These are phyloP conservation scores for Dicrostonyx torquatus DNA, from an alignment of 2,797 vertebrate genomes.

Conservation along the genomic window DNA sequence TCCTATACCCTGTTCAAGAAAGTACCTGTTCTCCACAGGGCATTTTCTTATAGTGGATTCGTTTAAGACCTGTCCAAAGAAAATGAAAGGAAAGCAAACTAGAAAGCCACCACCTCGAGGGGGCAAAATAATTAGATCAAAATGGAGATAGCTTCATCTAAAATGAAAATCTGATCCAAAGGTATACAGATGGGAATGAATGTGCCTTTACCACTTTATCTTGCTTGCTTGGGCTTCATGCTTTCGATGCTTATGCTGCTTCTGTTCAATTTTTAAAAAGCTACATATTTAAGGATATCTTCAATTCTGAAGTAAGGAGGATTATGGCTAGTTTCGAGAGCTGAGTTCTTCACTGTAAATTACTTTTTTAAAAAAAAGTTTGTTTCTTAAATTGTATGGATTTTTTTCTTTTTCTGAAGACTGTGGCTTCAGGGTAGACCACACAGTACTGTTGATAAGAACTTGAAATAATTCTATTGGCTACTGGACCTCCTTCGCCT, in stretches of 20 bases:
- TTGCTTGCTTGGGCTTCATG: neutral
- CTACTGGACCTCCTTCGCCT: slow-evolving; percentile 37
- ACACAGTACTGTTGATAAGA: slow-evolving; percentile 52
- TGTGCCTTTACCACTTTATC: slow-evolving; percentile 26
- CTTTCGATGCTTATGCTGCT: slow-evolving; percentile 26
- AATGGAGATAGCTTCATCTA: slow-evolving; percentile 40
- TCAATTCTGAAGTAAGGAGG: slow-evolving; percentile 48
- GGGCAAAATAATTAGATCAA: slow-evolving; percentile 34
- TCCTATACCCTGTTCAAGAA: no score
- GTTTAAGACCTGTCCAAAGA: slow-evolving; percentile 7
- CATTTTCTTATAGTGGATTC: neutral
- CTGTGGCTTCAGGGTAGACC: slow-evolving; percentile 56
- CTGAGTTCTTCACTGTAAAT: slow-evolving; percentile 40
- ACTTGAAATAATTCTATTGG: slow-evolving; percentile 39
- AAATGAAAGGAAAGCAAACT: slow-evolving; percentile 14
- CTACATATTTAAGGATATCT: slow-evolving; percentile 54
- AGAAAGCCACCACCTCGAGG: neutral
- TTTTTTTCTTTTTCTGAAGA: slow-evolving; percentile 18
- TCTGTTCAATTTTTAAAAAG: slow-evolving; percentile 53
- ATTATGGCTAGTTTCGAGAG: slow-evolving; percentile 47
- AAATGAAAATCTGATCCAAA: slow-evolving; percentile 55
- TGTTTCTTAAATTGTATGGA: slow-evolving; percentile 42
- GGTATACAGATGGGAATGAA: slow-evolving; percentile 15
- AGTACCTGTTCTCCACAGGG: neutral
- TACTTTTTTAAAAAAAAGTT: neutral